phyloP scores from a whole-genome alignment of 2,797 vertebrate species.

The Sciurus vulgaris region DNA sequence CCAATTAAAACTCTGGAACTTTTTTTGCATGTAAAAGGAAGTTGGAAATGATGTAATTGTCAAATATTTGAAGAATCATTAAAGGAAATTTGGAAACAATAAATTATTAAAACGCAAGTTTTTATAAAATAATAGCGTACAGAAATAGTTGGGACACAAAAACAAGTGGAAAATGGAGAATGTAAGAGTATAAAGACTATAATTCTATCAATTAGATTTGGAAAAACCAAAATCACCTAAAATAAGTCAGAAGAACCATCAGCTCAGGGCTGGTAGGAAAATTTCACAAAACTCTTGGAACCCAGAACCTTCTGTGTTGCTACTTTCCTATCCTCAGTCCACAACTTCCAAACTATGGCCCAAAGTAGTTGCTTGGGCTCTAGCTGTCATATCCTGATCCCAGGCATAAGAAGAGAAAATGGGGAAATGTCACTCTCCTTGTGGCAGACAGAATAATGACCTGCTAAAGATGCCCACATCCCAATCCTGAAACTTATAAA shows the following conservation, averaged over 20 bases:
- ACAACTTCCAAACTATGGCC: not conserved
- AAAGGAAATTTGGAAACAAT: not conserved
- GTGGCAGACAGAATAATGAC: not conserved
- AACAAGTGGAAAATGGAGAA: not conserved
- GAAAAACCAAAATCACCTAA: not conserved
- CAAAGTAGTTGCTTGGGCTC: not conserved
- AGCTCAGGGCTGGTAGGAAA: not conserved
- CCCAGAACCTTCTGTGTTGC: not conserved
- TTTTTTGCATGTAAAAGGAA: not conserved
- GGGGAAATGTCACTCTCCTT: not conserved
- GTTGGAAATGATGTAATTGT: not conserved
- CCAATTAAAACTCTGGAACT: not conserved
- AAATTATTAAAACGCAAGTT: not conserved
- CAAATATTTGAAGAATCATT: not conserved
- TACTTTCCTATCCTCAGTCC: not conserved
- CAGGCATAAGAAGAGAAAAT: not conserved
- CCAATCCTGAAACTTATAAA: not conserved
- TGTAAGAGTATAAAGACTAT: not conserved
- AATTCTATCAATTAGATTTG: not conserved
- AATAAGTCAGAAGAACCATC: not conserved
- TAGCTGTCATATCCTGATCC: not conserved
- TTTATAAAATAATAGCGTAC: slow-evolving; percentile 1
- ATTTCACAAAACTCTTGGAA: not conserved
- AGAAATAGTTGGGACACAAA: not conserved
- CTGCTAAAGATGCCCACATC: not conserved